phyloP scores from a whole-genome alignment of 2,113 vertebrate genomes.

The Oreochromis spilurus region DNA sequence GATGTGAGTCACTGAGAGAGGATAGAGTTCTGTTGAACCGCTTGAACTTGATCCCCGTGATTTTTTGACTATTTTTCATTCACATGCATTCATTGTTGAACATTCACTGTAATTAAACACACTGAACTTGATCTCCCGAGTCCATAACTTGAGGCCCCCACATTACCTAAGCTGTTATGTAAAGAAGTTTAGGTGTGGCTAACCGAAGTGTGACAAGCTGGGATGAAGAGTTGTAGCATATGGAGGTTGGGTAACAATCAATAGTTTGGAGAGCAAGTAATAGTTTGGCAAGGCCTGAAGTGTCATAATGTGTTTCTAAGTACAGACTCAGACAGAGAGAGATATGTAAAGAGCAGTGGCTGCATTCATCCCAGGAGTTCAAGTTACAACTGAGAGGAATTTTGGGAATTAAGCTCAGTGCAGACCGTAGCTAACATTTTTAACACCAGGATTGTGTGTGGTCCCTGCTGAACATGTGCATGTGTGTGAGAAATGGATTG shows the following conservation, averaged over 20 bases:
- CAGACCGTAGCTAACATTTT: constrained; percentile 53
- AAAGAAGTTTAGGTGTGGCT: background rate
- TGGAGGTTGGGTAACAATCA: background rate
- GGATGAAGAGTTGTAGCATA: background rate
- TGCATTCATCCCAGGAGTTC: constrained; percentile 37
- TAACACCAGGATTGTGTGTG: constrained; percentile 52
- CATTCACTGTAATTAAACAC: no score
- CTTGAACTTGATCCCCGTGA: no score
- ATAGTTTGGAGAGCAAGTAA: accelerated
- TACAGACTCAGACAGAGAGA: background rate
- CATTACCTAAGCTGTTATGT: background rate
- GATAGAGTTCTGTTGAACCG: no score
- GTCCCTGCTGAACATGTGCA: constrained; percentile 34
- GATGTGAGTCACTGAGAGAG: no score
- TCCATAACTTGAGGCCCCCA: background rate
- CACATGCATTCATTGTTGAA: no score
- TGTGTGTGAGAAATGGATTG: background rate
- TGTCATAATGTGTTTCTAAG: background rate
- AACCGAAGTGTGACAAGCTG: background rate
- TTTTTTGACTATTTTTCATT: no score
- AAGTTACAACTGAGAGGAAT: constrained; percentile 52
- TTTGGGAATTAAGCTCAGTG: constrained; percentile 37
- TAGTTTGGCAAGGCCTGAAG: background rate
- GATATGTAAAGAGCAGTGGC: background rate
- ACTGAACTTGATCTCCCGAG: no score